Evolutionary conservation across 2,888 invertebrate genomes (phyloP).

Genomic region (Xylota segnis): DNA sequence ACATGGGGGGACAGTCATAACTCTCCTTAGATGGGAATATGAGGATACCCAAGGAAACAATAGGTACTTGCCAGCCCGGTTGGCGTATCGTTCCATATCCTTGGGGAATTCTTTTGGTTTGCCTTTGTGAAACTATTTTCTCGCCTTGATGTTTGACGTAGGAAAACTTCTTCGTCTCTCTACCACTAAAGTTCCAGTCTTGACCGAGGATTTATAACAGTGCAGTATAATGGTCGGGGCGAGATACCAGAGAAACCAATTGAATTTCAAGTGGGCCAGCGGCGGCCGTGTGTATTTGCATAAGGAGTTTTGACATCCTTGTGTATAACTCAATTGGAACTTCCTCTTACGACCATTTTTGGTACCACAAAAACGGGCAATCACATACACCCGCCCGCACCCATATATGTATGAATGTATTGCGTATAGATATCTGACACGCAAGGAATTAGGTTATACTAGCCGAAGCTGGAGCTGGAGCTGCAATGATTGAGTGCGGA

Average conservation of each 20-base stretch:
- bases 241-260: constrained; percentile 58
- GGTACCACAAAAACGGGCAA: constrained; percentile 15
- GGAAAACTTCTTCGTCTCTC: constrained; percentile 43
- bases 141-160: constrained; percentile 60
- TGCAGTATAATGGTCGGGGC: constrained; percentile 45
- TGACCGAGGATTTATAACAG: constrained; percentile 62
- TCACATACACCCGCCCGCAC: constrained; percentile 4
- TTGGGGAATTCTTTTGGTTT: constrained; percentile 64
- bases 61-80: constrained; percentile 4
- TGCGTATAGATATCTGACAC: not conserved
- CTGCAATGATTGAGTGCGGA: constrained; percentile 53
- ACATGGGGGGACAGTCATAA: constrained; percentile 27
- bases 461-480: too few species aligned
- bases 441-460: constrained; percentile 40
- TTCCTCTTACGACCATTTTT: constrained; percentile 26
- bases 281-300: constrained; percentile 56
- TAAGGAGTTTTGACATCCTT: constrained; percentile 61
- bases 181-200: constrained; percentile 40
- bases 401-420: not conserved
- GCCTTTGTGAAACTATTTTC: constrained; percentile 68
- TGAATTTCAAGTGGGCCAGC: constrained; percentile 63
- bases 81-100: constrained; percentile 40
- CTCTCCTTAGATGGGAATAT: constrained; percentile 10
- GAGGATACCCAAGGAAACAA: constrained; percentile 28
- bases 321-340: constrained; percentile 59